phyloP scores from a whole-genome alignment of 2,888 invertebrate genomes.

The Nebria brevicollis region DNA sequence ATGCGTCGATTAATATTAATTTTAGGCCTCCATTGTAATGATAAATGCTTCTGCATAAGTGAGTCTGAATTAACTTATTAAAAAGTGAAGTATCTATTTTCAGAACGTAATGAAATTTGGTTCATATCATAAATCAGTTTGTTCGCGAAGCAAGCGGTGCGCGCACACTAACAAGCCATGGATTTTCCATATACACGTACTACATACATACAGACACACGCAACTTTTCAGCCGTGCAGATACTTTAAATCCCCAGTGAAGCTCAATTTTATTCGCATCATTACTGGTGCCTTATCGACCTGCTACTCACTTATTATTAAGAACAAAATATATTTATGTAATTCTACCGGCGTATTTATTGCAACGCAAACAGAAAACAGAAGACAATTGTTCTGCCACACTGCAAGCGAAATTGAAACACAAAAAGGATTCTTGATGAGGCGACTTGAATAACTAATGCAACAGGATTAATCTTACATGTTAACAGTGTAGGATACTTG shows the following conservation, averaged over 20 bases:
- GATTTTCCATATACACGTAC: not conserved
- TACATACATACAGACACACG: too few species aligned
- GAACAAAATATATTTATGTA: too few species aligned
- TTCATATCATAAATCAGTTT: slow-evolving; percentile 14
- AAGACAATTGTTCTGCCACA: not conserved
- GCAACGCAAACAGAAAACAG: too few species aligned
- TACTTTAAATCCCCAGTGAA: slow-evolving; percentile 25
- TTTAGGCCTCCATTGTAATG: not conserved
- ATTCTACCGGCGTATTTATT: too few species aligned
- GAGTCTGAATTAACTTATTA: not conserved
- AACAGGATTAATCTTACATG: slow-evolving; percentile 12
- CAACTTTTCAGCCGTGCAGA: not conserved
- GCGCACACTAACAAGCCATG: not conserved
- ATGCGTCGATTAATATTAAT: not conserved
- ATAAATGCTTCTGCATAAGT: not conserved
- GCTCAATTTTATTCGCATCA: slow-evolving; percentile 34
- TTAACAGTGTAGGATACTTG: not conserved
- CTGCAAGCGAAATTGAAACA: not conserved
- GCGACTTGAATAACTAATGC: slow-evolving; percentile 16
- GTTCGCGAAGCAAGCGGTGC: not conserved
- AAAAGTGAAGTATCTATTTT: not conserved
- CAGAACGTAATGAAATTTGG: slow-evolving; percentile 18
- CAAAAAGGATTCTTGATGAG: not conserved
- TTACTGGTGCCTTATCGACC: slow-evolving; percentile 10
- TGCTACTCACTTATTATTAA: too few species aligned